These are phyloP conservation scores for Cataglyphis albicans DNA, from an alignment of 2,888 invertebrate genomes.

Conservation along the genomic window DNA sequence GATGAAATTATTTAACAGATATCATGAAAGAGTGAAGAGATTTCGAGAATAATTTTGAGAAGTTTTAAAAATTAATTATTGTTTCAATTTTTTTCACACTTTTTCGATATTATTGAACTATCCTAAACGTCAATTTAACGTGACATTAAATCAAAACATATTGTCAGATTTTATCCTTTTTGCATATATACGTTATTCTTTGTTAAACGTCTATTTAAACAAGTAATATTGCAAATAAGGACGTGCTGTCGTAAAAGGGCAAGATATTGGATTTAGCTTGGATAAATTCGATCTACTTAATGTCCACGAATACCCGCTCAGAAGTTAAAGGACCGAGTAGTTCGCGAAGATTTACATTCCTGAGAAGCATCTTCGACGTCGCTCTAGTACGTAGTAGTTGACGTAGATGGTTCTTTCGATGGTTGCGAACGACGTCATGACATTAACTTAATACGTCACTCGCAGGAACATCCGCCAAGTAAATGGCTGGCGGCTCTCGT, in stretches of 20 bases:
- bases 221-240: neutral
- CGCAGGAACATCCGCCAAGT: constrained; percentile 48
- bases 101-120: neutral
- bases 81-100: neutral
- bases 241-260: constrained; percentile 20
- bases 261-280: constrained; percentile 44
- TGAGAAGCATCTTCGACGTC: constrained; percentile 40
- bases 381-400: constrained; percentile 2
- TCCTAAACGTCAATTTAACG: neutral
- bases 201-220: neutral
- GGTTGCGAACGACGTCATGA: constrained; percentile 45
- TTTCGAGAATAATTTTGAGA: neutral
- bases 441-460: constrained; percentile 68
- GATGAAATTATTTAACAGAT: neutral
- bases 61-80: neutral
- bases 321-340: constrained; percentile 36
- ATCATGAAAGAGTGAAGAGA: neutral
- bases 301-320: constrained; percentile 33
- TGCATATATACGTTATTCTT: neutral
- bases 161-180: neutral
- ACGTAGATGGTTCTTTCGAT: constrained; percentile 37
- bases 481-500: constrained; percentile 49
- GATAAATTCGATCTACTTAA: constrained; percentile 53
- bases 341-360: constrained; percentile 52
- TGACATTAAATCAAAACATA: neutral